Base-by-base conservation (phyloP, 2,113 vertebrate genomes). In the Megaceryle torquata region DNA sequence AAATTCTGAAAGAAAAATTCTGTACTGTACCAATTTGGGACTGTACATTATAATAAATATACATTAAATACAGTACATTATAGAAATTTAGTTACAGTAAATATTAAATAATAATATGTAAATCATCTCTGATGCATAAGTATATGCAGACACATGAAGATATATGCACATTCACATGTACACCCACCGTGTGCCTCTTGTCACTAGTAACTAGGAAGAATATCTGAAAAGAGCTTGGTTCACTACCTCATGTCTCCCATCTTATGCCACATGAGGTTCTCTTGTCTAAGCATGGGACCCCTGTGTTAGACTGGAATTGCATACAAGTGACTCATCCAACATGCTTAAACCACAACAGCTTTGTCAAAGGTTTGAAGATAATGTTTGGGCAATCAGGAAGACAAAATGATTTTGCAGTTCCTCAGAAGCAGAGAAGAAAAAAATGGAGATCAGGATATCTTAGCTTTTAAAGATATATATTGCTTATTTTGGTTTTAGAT, bases 181-280 rank as follows among this genome's bases (percentile, higher is more conserved):
- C 28, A 41, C 6, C 37, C 22, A 37, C 33, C 7, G 15, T 84
- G 39, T 39, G 64, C 24, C 4, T 24, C 17, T 71, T 6, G 25
- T n/a, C 3, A 0, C 18, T 35, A 61, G 59, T 63, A 79, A 12
- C 15, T 11, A 15, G 15, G 28, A 84, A 78, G 26, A 86, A 31
- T 48, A 80, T 69, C 86, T 77, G 26, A 60, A 48, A 83, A 88
- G 21, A 35, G 1, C 5, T 39, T 44, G 18, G 54, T 59, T 69
- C 2, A 5, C 11, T 51, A 12, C 26, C 68, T 26, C 13, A 4
- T 5, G 4, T 43, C 29, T 74, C 50, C 41, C 1, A 1, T 19
- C 37, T 57, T 41, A 29, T 2, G 21, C 2, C 20, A 13, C 9
- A 15, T 13, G 15, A n/a, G 5, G 2, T 87, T 79, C 56, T 78